Base-by-base conservation (phyloP, 2,113 vertebrate genomes). In the Microtus pennsylvanicus region DNA sequence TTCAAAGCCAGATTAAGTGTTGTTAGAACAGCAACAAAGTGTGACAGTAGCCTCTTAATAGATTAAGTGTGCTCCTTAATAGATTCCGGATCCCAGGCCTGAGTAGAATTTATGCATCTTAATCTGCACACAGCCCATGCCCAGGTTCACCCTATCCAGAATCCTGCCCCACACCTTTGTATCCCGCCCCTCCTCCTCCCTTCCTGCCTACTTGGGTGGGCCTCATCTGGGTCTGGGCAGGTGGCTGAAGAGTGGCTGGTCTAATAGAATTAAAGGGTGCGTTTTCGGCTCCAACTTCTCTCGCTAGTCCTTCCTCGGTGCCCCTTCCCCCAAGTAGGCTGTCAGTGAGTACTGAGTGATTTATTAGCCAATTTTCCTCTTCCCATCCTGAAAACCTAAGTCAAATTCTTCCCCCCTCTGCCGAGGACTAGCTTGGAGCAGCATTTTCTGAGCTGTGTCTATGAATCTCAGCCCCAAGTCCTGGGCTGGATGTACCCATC, bases 291-390 rank as follows among this genome's bases (percentile, higher is more conserved):
- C 69, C 7, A 58, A 24, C 12, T 28, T 55, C 78, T 61, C 83
- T 76, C 67, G 10, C 33, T 52, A 13, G 7, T 42, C 38, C 38
- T 47, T 70, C 80, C 55, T 80, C 1, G 2, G 80, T 33, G 82
- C 50, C 35, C 0, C 21, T 42, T 82, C 42, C 22, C 65, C 87
- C 42, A 33, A 75, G 82, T 21, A 63, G 52, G 67, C 87, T 76
- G 30, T 91, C 85, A 38, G 24, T 24, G 58, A 55, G 24, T 67
- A n/a, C 22, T 47, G 55, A 85, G 78, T 61, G 75, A 96, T 92
- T 87, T 88, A 82, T 77, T n/a, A 92, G 52, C 38, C 90, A 63
- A 3, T 81, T 35, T 94, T 86, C 88, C 88, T 91, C 78, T 78
- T 55, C 81, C 77, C 14, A 30, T 92, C 82, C 88, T 89, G 85